A percentile compares a stretch with the other conserved stretches of the same genome.
Conservation (phyloP, 2,888 invertebrate genomes). For the Stenotaenia linearis region DNA sequence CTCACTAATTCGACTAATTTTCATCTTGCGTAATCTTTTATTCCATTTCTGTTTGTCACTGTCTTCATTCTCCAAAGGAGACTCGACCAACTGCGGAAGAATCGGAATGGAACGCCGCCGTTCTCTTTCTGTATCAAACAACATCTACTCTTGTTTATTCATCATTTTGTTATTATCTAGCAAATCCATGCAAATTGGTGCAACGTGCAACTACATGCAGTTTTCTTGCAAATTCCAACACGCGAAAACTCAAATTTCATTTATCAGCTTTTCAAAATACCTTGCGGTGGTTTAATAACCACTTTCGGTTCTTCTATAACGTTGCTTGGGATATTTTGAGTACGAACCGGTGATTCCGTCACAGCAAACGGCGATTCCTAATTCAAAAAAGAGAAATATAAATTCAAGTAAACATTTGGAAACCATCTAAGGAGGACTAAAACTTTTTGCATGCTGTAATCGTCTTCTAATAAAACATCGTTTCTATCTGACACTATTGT, state of each 20-base stretch:
- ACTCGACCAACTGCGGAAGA: neutral
- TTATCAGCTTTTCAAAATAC: neutral
- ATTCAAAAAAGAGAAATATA: neutral
- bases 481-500: neutral
- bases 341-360: neutral
- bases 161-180: neutral
- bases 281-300: neutral
- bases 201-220: neutral
- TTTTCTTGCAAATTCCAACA: neutral
- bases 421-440: neutral
- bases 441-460: neutral
- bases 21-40: neutral
- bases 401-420: neutral
- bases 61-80: neutral
- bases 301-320: neutral
- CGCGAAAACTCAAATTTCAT: neutral
- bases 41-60: neutral
- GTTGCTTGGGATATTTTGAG: neutral
- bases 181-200: conserved; percentile 5
- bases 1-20: neutral
- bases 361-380: neutral
- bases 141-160: neutral
- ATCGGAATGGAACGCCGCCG: neutral
- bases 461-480: neutral
- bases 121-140: neutral